Conservation (phyloP, 2,113 vertebrate species). For the Oxyruncus cristatus region DNA sequence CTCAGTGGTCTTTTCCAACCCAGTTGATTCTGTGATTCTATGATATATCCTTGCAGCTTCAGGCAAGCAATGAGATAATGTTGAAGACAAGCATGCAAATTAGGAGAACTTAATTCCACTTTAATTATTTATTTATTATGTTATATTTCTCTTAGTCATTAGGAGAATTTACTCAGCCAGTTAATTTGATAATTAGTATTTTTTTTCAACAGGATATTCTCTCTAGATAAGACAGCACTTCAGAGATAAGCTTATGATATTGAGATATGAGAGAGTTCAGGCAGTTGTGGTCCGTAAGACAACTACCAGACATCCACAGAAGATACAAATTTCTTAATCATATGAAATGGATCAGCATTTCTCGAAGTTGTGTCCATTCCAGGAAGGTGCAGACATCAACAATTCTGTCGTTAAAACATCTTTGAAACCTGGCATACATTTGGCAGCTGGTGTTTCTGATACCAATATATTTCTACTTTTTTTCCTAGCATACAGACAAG, state of each 20-base stretch:
- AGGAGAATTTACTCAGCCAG: not conserved
- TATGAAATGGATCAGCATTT: not conserved
- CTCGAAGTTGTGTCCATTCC: not conserved
- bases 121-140: not conserved
- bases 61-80: not conserved
- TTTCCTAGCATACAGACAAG: not conserved
- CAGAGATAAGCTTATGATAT: not conserved
- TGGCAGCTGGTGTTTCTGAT: not conserved
- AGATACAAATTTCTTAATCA: not conserved
- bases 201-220: not conserved
- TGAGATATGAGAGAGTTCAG: not conserved
- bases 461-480: not conserved
- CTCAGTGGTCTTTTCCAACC: too few relatives aligned
- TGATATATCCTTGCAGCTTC: not conserved
- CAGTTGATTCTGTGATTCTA: too few relatives aligned
- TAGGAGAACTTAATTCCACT: not conserved
- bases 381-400: not conserved
- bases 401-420: not conserved
- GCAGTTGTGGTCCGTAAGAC: not conserved
- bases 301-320: not conserved
- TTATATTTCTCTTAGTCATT: not conserved
- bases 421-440: not conserved
- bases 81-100: not conserved
- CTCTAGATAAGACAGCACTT: not conserved
- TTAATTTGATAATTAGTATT: not conserved